These are phyloP conservation scores for Hemithea aestivaria DNA, from an alignment of 2,888 invertebrate genomes.

Conservation along the genomic window DNA sequence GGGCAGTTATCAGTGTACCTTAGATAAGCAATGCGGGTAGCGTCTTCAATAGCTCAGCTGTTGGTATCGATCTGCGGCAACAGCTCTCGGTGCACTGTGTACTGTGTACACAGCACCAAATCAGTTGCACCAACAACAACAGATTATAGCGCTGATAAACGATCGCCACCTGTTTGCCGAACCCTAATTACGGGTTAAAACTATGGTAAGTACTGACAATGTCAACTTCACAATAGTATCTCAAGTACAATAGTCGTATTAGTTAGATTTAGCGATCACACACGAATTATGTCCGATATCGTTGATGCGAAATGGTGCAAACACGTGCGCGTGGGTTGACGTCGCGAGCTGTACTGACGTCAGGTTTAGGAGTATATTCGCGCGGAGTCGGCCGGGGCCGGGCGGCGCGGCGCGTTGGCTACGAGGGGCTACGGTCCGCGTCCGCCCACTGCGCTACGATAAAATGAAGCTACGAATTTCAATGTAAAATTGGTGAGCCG, in stretches of 20 bases:
- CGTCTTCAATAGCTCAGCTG: constrained; percentile 54
- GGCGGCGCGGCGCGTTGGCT: constrained; percentile 42
- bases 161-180: constrained; percentile 59
- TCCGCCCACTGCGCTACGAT: constrained; percentile 68
- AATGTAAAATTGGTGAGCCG: constrained; percentile 38
- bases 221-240: constrained; percentile 21
- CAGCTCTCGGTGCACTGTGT: constrained; percentile 50
- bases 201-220: constrained; percentile 26
- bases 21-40: constrained; percentile 49
- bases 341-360: constrained; percentile 65
- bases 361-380: constrained; percentile 37
- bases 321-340: constrained; percentile 39
- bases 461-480: constrained; percentile 58
- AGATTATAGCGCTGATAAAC: constrained; percentile 56
- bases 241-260: too few relatives aligned
- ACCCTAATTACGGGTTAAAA: constrained; percentile 32
- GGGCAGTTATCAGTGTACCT: constrained; percentile 49
- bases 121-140: constrained; percentile 46
- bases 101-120: constrained; percentile 50
- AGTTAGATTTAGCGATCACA: constrained; percentile 24
- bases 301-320: constrained; percentile 24
- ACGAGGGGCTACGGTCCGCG: constrained; percentile 54
- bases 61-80: constrained; percentile 53
- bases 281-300: constrained; percentile 35
- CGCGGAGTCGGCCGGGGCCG: constrained; percentile 33